These are phyloP conservation scores for Tipula unca DNA, from an alignment of 2,888 invertebrate species.

Conservation along the genomic window DNA sequence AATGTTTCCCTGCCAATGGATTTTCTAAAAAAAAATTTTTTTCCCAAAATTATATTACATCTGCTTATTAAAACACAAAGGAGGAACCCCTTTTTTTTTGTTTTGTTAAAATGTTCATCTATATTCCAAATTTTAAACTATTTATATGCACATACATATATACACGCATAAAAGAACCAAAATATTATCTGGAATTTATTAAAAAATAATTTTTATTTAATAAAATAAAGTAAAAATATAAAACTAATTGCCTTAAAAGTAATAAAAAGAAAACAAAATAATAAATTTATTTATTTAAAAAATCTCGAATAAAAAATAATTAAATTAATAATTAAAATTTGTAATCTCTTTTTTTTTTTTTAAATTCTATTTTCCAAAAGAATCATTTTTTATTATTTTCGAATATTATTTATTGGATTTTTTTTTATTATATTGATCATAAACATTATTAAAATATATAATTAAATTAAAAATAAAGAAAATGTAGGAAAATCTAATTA, in stretches of 20 bases:
- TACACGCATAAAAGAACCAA: neutral
- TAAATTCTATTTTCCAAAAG: neutral
- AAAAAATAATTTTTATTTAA: neutral
- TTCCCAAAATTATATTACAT: neutral
- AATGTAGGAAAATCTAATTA: neutral
- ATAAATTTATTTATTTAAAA: neutral
- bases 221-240: neutral
- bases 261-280: neutral
- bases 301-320: neutral
- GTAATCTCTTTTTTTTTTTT: neutral
- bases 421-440: neutral
- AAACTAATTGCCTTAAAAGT: neutral
- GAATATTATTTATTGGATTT: neutral
- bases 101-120: neutral
- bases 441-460: neutral
- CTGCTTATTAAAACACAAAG: neutral
- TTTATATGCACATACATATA: neutral
- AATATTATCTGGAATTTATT: conserved; percentile 14
- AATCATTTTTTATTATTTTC: neutral
- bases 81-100: neutral
- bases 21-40: neutral
- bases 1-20: neutral
- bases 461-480: neutral
- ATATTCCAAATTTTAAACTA: neutral
- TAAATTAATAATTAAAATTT: neutral